phyloP scores from a whole-genome alignment of 1,140 invertebrate species.

The Drosophila seguyi region DNA sequence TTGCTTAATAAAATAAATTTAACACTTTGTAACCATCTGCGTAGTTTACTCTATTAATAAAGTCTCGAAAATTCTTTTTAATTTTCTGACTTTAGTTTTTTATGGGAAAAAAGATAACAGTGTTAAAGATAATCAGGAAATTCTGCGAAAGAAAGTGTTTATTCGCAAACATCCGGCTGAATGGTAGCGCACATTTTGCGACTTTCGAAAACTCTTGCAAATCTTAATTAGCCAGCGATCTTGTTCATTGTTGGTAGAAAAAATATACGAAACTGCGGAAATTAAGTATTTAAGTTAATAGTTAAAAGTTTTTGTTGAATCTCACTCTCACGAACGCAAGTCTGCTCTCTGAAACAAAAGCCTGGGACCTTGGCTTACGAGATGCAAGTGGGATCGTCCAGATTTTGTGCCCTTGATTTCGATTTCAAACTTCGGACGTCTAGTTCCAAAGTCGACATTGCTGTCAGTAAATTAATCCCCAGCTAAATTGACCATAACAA shows the following conservation, averaged over 20 bases:
- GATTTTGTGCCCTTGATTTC: too few species aligned
- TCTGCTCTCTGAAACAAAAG: not conserved
- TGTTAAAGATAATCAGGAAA: constrained; percentile 1
- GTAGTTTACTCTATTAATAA: not conserved
- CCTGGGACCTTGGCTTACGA: not conserved
- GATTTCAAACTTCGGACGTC: too few species aligned
- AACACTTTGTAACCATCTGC: not conserved
- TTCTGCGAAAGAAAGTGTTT: constrained; percentile 1
- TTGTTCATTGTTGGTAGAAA: not conserved
- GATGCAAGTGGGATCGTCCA: not conserved
- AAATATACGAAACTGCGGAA: not conserved
- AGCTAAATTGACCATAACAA: not conserved
- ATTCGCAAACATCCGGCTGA: constrained; percentile 2
- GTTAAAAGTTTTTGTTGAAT: not conserved
- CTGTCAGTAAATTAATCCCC: not conserved
- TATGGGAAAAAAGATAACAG: not conserved
- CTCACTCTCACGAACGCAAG: not conserved
- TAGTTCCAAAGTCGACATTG: not conserved
- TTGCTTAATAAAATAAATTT: not conserved
- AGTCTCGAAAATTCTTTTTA: not conserved
- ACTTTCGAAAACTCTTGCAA: not conserved
- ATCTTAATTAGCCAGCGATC: not conserved
- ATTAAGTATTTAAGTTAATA: not conserved
- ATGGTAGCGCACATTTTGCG: not conserved
- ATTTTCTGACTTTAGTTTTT: not conserved